Percentiles rank a stretch among this genome's conserved stretches.
Conservation (phyloP, 2,797 vertebrate genomes). For the Anableps anableps region DNA sequence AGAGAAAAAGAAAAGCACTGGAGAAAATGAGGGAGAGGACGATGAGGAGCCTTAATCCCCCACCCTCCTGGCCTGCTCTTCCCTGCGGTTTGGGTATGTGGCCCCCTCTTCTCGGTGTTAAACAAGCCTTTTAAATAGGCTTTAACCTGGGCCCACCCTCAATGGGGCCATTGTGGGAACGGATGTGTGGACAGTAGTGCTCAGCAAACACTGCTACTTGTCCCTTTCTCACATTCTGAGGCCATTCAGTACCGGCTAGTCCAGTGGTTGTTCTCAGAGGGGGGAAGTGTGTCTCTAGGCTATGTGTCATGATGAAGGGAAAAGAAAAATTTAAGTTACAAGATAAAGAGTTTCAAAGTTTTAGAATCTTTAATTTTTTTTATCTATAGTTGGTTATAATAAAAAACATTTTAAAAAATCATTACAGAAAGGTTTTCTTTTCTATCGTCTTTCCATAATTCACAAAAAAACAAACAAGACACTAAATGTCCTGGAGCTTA, state of each 20-base stretch:
- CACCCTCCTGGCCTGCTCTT: constrained; percentile 41
- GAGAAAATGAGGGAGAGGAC: constrained; percentile 56
- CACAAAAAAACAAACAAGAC: constrained; percentile 53
- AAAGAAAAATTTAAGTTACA: constrained; percentile 37
- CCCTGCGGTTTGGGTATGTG: constrained; percentile 75
- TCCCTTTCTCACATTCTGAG: constrained; percentile 78
- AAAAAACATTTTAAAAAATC: no score
- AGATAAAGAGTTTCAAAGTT: constrained; percentile 1
- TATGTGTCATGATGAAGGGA: constrained; percentile 19
- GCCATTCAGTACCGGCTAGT: constrained; percentile 44
- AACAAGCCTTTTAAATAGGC: constrained; percentile 83
- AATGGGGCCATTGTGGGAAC: constrained; percentile 83
- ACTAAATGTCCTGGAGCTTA: constrained; percentile 69
- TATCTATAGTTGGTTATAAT: background rate
- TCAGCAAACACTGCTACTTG: constrained; percentile 80
- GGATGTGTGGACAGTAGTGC: constrained; percentile 83
- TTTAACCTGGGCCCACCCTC: constrained; percentile 83
- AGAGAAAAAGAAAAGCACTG: constrained; percentile 60
- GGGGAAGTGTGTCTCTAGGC: constrained; percentile 10
- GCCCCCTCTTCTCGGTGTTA: constrained; percentile 78
- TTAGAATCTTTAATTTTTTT: background rate
- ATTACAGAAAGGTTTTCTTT: background rate
- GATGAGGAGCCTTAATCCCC: constrained; percentile 55
- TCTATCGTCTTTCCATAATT: constrained; percentile 50
- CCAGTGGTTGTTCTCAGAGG: constrained; percentile 33